Conservation (phyloP, 2,113 vertebrate genomes). For the Sus scrofa region T2T-Sscrofa CM000826.6:136590501-136591000, state of each 20-base stretch:
- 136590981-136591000: background rate
- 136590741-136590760: slow-evolving; percentile 69
- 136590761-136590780: background rate
- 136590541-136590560: background rate
- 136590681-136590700: slow-evolving; percentile 80
- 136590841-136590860: background rate
- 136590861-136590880: background rate
- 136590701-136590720: slow-evolving; percentile 76
- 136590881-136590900: fast-evolving
- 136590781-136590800: background rate
- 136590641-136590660: slow-evolving; percentile 79
- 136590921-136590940: background rate
- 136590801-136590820: fast-evolving
- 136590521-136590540: background rate
- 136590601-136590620: slow-evolving; percentile 30
- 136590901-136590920: background rate
- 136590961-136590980: background rate
- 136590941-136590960: background rate
- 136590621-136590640: slow-evolving; percentile 67
- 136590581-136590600: background rate
- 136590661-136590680: slow-evolving; percentile 73
- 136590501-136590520: background rate
- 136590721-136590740: slow-evolving; percentile 64
- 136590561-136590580: slow-evolving; percentile 17
- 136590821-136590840: background rate